Evolutionary conservation across 2,797 vertebrate genomes (phyloP), one percentile per base, ranked within the genome.

Genomic region (Saxicola maurus): DNA sequence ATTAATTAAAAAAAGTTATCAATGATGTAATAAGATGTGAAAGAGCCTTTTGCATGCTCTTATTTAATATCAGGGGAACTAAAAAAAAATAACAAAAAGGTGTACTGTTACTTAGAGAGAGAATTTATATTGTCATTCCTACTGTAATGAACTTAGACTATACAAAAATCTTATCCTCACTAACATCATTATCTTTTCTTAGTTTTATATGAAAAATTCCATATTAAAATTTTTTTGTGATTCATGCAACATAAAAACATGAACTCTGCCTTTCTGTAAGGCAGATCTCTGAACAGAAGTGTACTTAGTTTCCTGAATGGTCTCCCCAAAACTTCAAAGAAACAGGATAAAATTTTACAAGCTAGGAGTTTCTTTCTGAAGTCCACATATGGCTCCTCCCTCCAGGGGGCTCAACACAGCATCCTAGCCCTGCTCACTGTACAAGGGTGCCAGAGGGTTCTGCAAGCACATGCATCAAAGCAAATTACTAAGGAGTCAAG

Each of bases 1-100:
- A 77, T 64, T 87, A 90, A 93, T 90, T 74, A 27, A 48, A 74
- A 53, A 38, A 46, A 45, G 17, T 71, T 79, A 85, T 61, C 66
- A 91, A n/a, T 76, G 48, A 35, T 68, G 64, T 49, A 60, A 49
- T n/a, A n/a, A 35, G 46, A 87, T 77, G 56, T 90, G 23, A 48
- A 92, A 82, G 43, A 71, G 23, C 40, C 35, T 60, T 83, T 90
- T 64, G 57, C 71, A 66, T 77, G 24, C 5, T 53, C 21, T 53
- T 79, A 65, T 30, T 75, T 61, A 27, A 48, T 74, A 67, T 53
- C 24, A 77, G 28, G 35, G 24, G 43, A 86, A 68, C 4, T 14
- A 9, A 80, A 92, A 43, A 43, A 38, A 57, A 37, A 28, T 13
- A 67, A 8, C 21, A 45, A 64, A 68, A 42, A 42, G 6, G 3